phyloP scores from a whole-genome alignment of 1,140 invertebrate genomes.

The Lepeophtheirus salmonis region DNA sequence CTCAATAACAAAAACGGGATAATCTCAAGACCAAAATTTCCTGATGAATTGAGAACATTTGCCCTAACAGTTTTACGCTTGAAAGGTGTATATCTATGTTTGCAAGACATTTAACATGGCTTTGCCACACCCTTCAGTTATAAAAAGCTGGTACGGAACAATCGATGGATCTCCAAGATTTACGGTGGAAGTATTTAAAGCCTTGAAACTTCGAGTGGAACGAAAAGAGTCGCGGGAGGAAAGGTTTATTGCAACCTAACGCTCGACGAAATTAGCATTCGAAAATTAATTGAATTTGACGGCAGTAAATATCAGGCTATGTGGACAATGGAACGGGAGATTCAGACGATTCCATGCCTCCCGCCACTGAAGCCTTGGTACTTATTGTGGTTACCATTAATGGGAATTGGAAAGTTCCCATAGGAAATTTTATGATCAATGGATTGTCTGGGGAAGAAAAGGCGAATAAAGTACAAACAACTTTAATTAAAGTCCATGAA shows the following conservation, averaged over 20 bases:
- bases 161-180: conserved; percentile 7
- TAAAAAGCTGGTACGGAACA: not conserved
- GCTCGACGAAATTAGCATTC: conserved; percentile 28
- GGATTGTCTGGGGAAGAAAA: not conserved
- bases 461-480: not conserved
- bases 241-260: conserved; percentile 23
- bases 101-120: not conserved
- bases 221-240: not conserved
- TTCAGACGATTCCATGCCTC: conserved; percentile 21
- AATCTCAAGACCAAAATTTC: not conserved
- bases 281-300: conserved; percentile 25
- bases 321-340: conserved; percentile 25
- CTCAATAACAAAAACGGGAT: not conserved
- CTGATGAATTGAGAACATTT: conserved; percentile 4
- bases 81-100: conserved; percentile 7
- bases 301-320: conserved; percentile 23
- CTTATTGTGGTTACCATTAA: conserved; percentile 26
- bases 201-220: not conserved
- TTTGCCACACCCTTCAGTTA: not conserved
- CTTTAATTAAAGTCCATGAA: not conserved
- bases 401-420: conserved; percentile 23
- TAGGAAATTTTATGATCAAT: conserved; percentile 4
- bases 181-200: not conserved
- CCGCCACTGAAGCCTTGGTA: conserved; percentile 26
- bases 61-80: conserved; percentile 3